A percentile compares a stretch with the other conserved stretches of the same genome.
These are phyloP conservation scores for Halcyon badia DNA, from an alignment of 2,797 vertebrate genomes.

Conservation along the genomic window DNA sequence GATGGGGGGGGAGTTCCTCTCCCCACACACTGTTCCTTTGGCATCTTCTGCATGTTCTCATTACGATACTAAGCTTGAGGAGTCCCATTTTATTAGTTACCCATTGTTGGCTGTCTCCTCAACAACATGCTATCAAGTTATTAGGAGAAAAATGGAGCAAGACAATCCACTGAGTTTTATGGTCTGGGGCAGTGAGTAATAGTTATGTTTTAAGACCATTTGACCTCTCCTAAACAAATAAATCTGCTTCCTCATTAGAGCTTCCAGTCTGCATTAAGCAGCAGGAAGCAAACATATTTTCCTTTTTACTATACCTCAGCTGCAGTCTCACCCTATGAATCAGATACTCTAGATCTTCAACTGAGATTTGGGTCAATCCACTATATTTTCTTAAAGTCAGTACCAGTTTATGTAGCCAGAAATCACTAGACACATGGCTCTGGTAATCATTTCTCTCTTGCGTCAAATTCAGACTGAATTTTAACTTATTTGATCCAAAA, in stretches of 20 bases:
- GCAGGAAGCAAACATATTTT: background rate
- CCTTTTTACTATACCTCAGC: background rate
- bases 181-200: background rate
- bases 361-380: background rate
- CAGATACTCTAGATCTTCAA: background rate
- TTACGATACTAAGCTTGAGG: background rate
- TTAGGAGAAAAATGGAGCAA: background rate
- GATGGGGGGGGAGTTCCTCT: background rate
- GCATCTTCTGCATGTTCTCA: background rate
- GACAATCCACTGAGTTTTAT: background rate
- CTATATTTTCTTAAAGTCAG: background rate
- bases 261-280: background rate
- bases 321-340: background rate
- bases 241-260: conserved; percentile 3
- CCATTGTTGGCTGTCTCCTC: background rate
- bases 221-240: conserved; percentile 34
- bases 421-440: background rate
- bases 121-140: background rate
- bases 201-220: background rate
- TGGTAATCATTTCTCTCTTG: background rate
- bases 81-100: background rate
- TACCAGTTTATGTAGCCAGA: background rate
- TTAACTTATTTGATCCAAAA: background rate
- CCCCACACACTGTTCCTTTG: background rate
- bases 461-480: background rate